Percentiles rank a stretch among this genome's conserved stretches.
Conservation (phyloP, 2,113 vertebrate species). For the Bos indicus region DNA sequence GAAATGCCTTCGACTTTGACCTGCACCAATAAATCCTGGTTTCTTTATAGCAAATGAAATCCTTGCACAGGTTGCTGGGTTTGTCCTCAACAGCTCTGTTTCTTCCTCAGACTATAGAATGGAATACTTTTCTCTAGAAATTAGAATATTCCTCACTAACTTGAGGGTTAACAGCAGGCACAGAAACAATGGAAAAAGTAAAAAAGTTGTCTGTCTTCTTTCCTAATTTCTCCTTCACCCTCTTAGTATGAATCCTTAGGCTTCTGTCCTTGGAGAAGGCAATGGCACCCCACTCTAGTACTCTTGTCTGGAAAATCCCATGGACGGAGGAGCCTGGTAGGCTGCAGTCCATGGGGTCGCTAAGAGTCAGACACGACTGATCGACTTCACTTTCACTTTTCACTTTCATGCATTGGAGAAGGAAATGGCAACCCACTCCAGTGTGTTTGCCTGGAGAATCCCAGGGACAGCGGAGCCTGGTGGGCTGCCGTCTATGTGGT, state of each 20-base stretch:
- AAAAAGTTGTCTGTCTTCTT: not conserved
- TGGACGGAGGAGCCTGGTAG: too few relatives aligned
- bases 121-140: not conserved
- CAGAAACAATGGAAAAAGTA: not conserved
- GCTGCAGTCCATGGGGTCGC: too few relatives aligned
- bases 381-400: too few relatives aligned
- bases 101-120: not conserved
- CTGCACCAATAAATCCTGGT: conserved; percentile 1
- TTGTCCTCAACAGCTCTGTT: not conserved
- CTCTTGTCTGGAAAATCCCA: too few relatives aligned
- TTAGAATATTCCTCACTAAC: not conserved
- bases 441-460: too few relatives aligned
- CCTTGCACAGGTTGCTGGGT: not conserved
- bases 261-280: not conserved
- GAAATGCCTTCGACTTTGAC: conserved; percentile 58
- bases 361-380: too few relatives aligned
- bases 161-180: not conserved
- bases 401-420: too few relatives aligned
- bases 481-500: too few relatives aligned
- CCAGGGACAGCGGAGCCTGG: too few relatives aligned
- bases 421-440: too few relatives aligned
- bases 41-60: conserved; percentile 49
- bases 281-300: too few relatives aligned
- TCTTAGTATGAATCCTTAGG: not conserved
- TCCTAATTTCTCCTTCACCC: not conserved